Percentiles rank a stretch among this genome's conserved stretches.
These are phyloP conservation scores for Xiphorhynchus erythropygius DNA, from an alignment of 2,797 vertebrate genomes.

Conservation along the genomic window DNA sequence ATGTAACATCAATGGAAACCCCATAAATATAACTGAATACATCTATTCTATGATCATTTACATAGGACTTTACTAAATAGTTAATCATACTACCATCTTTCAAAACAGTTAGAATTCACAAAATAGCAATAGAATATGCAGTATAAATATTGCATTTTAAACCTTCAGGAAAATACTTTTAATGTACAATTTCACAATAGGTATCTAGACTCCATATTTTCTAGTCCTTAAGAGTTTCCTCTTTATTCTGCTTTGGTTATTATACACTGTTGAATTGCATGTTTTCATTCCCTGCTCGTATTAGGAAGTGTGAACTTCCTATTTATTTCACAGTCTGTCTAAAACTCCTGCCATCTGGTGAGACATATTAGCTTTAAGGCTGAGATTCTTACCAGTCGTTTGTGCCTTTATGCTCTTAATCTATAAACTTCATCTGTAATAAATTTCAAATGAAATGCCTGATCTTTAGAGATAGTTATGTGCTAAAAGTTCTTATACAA, in stretches of 20 bases:
- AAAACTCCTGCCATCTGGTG: constrained; percentile 23
- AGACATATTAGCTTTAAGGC: background rate
- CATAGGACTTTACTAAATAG: background rate
- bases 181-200: background rate
- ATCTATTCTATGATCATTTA: background rate
- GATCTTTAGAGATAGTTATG: background rate
- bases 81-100: background rate
- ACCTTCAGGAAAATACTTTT: background rate
- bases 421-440: background rate
- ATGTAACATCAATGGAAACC: background rate
- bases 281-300: background rate
- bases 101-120: background rate
- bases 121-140: background rate
- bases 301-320: constrained; percentile 26
- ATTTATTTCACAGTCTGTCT: constrained; percentile 41
- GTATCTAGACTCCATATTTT: background rate
- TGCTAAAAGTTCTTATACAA: background rate
- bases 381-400: background rate
- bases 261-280: background rate
- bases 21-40: background rate
- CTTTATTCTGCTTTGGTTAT: background rate
- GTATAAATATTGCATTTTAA: background rate
- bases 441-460: background rate
- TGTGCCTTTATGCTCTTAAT: background rate
- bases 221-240: background rate